phyloP scores from a whole-genome alignment of 2,113 vertebrate genomes.

The Chaetorhynchus papuensis region DNA sequence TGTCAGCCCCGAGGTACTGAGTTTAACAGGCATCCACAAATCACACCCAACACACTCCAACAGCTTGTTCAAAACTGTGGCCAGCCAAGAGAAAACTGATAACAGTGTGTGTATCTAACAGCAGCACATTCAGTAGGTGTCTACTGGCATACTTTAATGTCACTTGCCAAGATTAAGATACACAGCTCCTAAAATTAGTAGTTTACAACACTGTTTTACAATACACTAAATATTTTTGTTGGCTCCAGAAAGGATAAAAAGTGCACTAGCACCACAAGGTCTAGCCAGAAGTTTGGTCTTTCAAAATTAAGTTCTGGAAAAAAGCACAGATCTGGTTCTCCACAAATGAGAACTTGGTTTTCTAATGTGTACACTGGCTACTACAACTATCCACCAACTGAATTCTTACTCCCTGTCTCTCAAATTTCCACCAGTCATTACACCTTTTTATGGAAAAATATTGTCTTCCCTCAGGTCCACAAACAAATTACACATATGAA shows the following conservation, averaged over 20 bases:
- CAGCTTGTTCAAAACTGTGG: neutral
- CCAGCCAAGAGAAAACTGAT: neutral
- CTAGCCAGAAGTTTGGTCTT: neutral
- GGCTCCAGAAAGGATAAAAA: neutral
- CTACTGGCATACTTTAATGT: neutral
- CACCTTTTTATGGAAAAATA: neutral
- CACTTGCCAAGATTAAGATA: neutral
- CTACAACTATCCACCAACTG: neutral
- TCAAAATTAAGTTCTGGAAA: neutral
- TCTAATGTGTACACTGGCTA: neutral
- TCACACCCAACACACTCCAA: neutral
- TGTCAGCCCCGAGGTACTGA: neutral
- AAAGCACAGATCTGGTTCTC: neutral
- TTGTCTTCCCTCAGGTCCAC: neutral
- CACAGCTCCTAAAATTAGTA: neutral
- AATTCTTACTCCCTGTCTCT: neutral
- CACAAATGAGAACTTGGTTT: neutral
- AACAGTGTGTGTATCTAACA: fast-evolving
- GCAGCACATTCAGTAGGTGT: neutral
- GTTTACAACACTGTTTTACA: neutral
- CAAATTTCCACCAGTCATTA: neutral
- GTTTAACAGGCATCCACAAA: neutral
- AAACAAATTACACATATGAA: neutral
- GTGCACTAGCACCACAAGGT: neutral
- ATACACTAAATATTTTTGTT: neutral